Evolutionary conservation across 2,113 vertebrate species (phyloP).

Genomic region (Irena cyanogastra): DNA sequence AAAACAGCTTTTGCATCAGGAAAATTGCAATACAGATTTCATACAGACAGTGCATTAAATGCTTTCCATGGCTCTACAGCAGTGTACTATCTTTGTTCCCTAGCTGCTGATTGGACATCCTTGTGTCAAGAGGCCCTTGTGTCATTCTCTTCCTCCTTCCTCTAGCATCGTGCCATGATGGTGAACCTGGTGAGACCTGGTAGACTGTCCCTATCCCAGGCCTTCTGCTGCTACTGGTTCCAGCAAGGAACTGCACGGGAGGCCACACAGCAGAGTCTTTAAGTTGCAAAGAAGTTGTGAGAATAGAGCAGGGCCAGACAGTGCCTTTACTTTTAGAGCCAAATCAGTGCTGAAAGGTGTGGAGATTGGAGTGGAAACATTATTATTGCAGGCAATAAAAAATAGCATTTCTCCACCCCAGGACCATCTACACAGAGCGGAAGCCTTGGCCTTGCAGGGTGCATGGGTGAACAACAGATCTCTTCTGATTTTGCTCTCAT

Average conservation of each 20-base stretch:
- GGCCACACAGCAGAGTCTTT: neutral
- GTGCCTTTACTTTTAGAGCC: neutral
- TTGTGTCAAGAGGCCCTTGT: neutral
- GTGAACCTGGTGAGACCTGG: neutral
- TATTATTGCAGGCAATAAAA: neutral
- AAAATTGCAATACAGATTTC: neutral
- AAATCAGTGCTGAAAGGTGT: neutral
- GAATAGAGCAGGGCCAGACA: neutral
- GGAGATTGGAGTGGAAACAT: neutral
- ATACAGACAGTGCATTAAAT: neutral
- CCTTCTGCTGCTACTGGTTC: neutral
- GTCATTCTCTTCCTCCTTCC: neutral
- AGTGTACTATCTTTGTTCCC: neutral
- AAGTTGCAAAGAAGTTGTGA: neutral
- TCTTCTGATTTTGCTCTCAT: neutral
- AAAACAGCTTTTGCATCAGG: neutral
- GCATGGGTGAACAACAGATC: neutral
- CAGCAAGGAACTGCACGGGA: neutral
- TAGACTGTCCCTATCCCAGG: fast-evolving
- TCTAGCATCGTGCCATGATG: fast-evolving
- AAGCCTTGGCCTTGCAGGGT: neutral
- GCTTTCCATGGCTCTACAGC: neutral
- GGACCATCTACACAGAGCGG: fast-evolving
- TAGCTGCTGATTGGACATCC: neutral
- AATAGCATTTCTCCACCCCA: neutral